Evolutionary conservation across 2,113 vertebrate genomes (phyloP).

Genomic region (Phocoena sinus): DNA sequence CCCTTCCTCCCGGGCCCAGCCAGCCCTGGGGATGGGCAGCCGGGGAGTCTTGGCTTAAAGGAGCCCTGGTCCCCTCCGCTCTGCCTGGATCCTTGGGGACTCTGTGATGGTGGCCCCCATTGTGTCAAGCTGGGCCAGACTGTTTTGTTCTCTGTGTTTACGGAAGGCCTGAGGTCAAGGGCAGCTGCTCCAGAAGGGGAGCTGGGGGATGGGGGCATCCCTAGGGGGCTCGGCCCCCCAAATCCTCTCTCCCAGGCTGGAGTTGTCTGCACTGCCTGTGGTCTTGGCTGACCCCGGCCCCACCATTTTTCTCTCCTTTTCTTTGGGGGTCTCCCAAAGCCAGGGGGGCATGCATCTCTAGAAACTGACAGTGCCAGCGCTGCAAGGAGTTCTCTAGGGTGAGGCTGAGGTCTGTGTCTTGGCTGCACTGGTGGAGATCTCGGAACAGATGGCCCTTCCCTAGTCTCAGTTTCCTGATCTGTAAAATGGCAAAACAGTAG

Average conservation of each 20-base stretch:
- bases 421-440: neutral
- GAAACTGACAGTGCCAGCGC: neutral
- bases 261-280: no score
- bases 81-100: neutral
- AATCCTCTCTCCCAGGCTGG: neutral
- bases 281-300: neutral
- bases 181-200: neutral
- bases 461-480: neutral
- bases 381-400: neutral
- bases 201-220: neutral
- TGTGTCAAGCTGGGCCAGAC: neutral
- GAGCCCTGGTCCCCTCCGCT: neutral
- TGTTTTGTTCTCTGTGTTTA: constrained; percentile 59
- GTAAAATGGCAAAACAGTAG: neutral
- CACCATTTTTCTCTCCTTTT: neutral
- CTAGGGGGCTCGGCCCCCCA: neutral
- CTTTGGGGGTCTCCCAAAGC: neutral
- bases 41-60: neutral
- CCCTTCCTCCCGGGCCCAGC: neutral
- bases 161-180: constrained; percentile 43
- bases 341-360: accelerated
- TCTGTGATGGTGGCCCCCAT: neutral
- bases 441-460: neutral
- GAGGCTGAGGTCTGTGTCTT: neutral
- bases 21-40: no score